Conservation (phyloP, 2,113 vertebrate species). For the Archocentrus centrarchus region DNA sequence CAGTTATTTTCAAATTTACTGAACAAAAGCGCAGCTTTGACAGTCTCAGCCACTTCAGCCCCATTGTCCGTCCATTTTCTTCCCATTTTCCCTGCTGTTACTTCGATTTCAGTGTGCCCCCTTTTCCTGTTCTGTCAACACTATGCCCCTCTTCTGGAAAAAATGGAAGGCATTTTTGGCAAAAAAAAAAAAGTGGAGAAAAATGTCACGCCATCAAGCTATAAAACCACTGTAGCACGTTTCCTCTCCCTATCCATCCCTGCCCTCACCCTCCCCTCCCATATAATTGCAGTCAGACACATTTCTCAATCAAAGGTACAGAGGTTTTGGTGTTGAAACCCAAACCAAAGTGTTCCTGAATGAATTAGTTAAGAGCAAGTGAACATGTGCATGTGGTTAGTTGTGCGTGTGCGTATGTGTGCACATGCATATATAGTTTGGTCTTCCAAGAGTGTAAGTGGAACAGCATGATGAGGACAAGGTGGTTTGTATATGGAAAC, state of each 20-base stretch:
- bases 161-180: conserved; percentile 37
- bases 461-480: conserved; percentile 78
- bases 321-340: conserved; percentile 80
- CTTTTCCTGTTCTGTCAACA: conserved; percentile 70
- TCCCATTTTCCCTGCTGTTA: conserved; percentile 58
- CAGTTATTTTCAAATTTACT: conserved; percentile 49
- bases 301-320: conserved; percentile 81
- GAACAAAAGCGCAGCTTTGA: conserved; percentile 44
- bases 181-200: conserved; percentile 41
- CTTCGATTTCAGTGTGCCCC: conserved; percentile 36
- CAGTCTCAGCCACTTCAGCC: conserved; percentile 64
- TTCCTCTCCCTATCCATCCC: conserved; percentile 58
- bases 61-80: conserved; percentile 58
- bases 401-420: conserved; percentile 29
- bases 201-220: conserved; percentile 79
- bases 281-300: conserved; percentile 84
- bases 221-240: conserved; percentile 70
- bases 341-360: conserved; percentile 86
- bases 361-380: conserved; percentile 83
- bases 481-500: conserved; percentile 72
- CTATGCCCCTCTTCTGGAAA: conserved; percentile 57
- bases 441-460: conserved; percentile 77
- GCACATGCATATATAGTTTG: conserved; percentile 63
- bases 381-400: conserved; percentile 86
- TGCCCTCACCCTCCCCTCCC: conserved; percentile 48